phyloP scores from a whole-genome alignment of 2,888 invertebrate genomes.

The Cephus spinipes region DNA sequence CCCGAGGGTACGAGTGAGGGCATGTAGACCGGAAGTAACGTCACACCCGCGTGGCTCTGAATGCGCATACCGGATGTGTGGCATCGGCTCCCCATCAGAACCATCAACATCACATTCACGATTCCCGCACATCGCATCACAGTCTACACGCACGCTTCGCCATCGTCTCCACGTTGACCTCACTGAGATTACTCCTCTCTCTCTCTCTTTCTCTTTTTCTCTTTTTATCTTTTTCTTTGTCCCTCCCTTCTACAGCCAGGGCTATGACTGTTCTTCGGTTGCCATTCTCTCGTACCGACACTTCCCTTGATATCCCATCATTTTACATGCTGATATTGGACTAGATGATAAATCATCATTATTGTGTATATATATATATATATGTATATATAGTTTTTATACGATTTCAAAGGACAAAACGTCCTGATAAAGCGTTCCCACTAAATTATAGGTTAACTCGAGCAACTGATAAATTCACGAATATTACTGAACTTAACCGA shows the following conservation, averaged over 20 bases:
- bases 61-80: conserved; percentile 68
- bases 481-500: background rate
- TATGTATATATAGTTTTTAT: background rate
- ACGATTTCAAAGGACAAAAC: background rate
- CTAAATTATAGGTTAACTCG: background rate
- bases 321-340: background rate
- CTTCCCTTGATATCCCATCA: background rate
- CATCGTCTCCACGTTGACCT: background rate
- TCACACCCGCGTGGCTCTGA: conserved; percentile 67
- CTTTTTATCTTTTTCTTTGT: conserved; percentile 4
- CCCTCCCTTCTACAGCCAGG: background rate
- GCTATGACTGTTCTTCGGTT: background rate
- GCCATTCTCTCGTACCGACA: background rate
- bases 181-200: conserved; percentile 11
- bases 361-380: no score
- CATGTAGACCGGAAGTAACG: conserved; percentile 67
- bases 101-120: conserved; percentile 65
- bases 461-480: background rate
- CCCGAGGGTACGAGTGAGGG: conserved; percentile 42
- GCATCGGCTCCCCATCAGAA: conserved; percentile 67
- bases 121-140: conserved; percentile 53
- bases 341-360: background rate
- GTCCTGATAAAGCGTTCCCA: background rate
- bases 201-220: conserved; percentile 6
- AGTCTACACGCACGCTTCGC: conserved; percentile 29